phyloP scores from a whole-genome alignment of 1,140 invertebrate species.

The Ostrea edulis region DNA sequence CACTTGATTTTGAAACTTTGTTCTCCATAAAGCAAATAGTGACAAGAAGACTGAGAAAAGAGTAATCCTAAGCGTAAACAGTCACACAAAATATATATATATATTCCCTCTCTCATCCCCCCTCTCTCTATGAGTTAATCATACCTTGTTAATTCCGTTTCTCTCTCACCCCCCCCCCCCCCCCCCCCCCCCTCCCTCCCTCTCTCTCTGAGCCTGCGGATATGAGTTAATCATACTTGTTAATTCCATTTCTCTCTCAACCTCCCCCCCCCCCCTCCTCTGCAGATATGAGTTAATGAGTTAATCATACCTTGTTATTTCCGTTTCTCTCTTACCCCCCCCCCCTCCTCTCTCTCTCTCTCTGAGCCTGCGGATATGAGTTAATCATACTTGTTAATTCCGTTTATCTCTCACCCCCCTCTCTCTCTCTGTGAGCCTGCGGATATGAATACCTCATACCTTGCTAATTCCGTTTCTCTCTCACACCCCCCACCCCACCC shows the following conservation, averaged over 20 bases:
- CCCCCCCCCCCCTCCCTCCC: too few relatives aligned
- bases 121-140: background rate
- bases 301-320: constrained; percentile 72
- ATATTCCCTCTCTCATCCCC: constrained; percentile 79
- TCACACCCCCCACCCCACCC: constrained; percentile 63
- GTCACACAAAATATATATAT: background rate
- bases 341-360: too few relatives aligned
- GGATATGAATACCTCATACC: constrained; percentile 59
- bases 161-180: too few relatives aligned
- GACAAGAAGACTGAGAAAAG: too few relatives aligned
- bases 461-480: constrained; percentile 77
- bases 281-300: background rate
- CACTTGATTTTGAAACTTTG: background rate
- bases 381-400: constrained; percentile 72
- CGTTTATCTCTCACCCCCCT: too few relatives aligned
- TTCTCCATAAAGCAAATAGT: background rate
- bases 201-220: background rate
- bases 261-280: background rate
- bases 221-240: constrained; percentile 66
- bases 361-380: background rate
- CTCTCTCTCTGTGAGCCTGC: background rate
- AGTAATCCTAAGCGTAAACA: too few relatives aligned
- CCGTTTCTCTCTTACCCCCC: constrained; percentile 75
- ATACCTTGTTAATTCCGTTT: constrained; percentile 77
- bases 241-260: constrained; percentile 77